Evolutionary conservation across 1,140 invertebrate species (phyloP).

Genomic region (Neodiprion fabricii): DNA sequence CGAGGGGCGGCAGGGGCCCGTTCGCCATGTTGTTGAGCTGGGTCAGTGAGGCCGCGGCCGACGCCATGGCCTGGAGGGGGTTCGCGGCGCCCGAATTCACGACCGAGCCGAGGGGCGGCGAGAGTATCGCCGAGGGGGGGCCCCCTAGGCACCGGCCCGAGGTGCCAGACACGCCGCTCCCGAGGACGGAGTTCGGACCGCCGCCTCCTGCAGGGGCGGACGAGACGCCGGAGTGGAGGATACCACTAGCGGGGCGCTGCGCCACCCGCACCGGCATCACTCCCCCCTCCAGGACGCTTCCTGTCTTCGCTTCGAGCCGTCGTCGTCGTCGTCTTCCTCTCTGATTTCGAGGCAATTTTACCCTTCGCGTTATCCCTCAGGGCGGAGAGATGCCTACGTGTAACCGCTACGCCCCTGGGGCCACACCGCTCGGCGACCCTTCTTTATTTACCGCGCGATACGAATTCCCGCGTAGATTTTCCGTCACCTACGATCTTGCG

Average conservation of each 20-base stretch:
- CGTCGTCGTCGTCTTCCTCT: constrained; percentile 14
- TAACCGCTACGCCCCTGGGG: no score
- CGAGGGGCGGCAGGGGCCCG: constrained; percentile 53
- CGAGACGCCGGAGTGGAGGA: constrained; percentile 57
- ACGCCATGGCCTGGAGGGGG: constrained; percentile 58
- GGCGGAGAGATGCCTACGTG: neutral
- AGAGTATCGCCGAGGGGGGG: constrained; percentile 44
- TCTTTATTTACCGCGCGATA: neutral
- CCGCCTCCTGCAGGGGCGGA: neutral
- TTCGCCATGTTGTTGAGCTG: constrained; percentile 60
- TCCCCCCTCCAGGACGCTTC: constrained; percentile 60
- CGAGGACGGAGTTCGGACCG: neutral
- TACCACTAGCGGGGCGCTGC: constrained; percentile 61
- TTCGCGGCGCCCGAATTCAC: constrained; percentile 38
- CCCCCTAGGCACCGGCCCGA: constrained; percentile 58
- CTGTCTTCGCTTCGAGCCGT: constrained; percentile 30
- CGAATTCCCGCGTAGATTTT: no score
- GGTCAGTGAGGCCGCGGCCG: constrained; percentile 54
- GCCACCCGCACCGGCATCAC: constrained; percentile 63
- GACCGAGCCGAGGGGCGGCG: constrained; percentile 45
- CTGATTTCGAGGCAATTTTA: no score
- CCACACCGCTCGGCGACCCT: neutral
- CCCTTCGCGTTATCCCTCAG: no score
- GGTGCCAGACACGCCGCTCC: neutral
- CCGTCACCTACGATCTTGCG: no score